phyloP scores from a whole-genome alignment of 2,888 invertebrate species.

The Agrilus mali region DNA sequence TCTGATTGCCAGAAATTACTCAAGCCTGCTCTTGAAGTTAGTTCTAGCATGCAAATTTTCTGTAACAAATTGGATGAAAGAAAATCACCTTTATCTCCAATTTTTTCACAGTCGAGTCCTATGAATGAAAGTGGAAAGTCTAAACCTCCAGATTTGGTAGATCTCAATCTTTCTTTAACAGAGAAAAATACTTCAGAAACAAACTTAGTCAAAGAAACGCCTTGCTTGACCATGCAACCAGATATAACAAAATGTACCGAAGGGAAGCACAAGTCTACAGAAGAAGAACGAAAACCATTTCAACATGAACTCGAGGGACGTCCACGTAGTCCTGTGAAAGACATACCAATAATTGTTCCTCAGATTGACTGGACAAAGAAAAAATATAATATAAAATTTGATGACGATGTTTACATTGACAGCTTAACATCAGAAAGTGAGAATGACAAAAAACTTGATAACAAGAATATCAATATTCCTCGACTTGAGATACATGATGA shows the following conservation, averaged over 20 bases:
- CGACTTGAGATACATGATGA: slow-evolving; percentile 53
- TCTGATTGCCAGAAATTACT: slow-evolving; percentile 79
- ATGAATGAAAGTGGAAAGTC: slow-evolving; percentile 4
- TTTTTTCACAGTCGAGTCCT: slow-evolving; percentile 11
- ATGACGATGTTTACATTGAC: slow-evolving; percentile 46
- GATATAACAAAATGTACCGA: slow-evolving; percentile 10
- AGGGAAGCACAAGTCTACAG: background rate
- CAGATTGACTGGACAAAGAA: slow-evolving; percentile 43
- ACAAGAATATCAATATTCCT: slow-evolving; percentile 31
- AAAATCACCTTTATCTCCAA: slow-evolving; percentile 30
- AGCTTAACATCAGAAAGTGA: slow-evolving; percentile 39
- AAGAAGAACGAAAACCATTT: slow-evolving; percentile 8
- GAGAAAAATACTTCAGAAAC: slow-evolving; percentile 8
- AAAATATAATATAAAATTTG: slow-evolving; percentile 28
- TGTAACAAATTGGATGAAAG: slow-evolving; percentile 32
- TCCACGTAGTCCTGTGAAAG: slow-evolving; percentile 49
- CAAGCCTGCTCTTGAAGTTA: slow-evolving; percentile 60
- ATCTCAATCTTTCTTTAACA: background rate
- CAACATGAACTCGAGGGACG: slow-evolving; percentile 34
- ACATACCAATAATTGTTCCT: slow-evolving; percentile 53
- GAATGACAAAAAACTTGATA: slow-evolving; percentile 20
- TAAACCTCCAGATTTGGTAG: slow-evolving; percentile 5
- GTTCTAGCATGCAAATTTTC: slow-evolving; percentile 57
- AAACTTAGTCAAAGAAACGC: slow-evolving; percentile 6
- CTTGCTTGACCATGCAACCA: slow-evolving; percentile 9